Percentiles rank a stretch among this genome's conserved stretches.
Conservation (phyloP, 1,140 invertebrate species). For the Drosophila jambulina region DNA sequence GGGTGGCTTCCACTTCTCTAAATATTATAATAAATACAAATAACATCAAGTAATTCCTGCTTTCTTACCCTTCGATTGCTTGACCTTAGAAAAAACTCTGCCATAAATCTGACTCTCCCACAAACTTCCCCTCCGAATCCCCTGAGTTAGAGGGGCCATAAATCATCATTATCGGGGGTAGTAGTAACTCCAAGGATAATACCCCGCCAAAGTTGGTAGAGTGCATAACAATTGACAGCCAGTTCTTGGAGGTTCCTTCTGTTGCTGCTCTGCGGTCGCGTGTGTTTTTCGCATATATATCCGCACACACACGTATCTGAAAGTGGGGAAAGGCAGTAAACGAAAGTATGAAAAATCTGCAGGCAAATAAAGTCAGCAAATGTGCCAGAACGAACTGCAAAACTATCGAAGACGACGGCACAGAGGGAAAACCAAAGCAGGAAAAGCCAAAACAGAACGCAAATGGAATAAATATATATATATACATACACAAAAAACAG, state of each 20-base stretch:
- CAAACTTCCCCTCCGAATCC: constrained; percentile 6
- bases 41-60: background rate
- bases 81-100: constrained; percentile 7
- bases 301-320: constrained; percentile 6
- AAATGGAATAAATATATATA: constrained; percentile 35
- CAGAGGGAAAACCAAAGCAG: constrained; percentile 18
- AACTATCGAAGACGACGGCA: constrained; percentile 26
- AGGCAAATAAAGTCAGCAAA: constrained; percentile 71
- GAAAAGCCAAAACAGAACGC: constrained; percentile 42
- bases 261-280: constrained; percentile 33
- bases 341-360: constrained; percentile 51
- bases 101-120: constrained; percentile 2
- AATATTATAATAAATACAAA: background rate
- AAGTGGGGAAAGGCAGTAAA: constrained; percentile 16
- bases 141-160: constrained; percentile 33
- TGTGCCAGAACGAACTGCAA: constrained; percentile 66
- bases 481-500: constrained; percentile 1
- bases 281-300: constrained; percentile 28
- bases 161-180: constrained; percentile 46
- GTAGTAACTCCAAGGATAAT: constrained; percentile 50
- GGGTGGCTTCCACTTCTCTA: fast-evolving
- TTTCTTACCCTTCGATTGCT: background rate
- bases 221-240: constrained; percentile 58
- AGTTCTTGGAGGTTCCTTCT: constrained; percentile 32
- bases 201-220: constrained; percentile 48